Conservation (phyloP, 2,888 invertebrate genomes). For the Drosophila planitibia region DNA sequence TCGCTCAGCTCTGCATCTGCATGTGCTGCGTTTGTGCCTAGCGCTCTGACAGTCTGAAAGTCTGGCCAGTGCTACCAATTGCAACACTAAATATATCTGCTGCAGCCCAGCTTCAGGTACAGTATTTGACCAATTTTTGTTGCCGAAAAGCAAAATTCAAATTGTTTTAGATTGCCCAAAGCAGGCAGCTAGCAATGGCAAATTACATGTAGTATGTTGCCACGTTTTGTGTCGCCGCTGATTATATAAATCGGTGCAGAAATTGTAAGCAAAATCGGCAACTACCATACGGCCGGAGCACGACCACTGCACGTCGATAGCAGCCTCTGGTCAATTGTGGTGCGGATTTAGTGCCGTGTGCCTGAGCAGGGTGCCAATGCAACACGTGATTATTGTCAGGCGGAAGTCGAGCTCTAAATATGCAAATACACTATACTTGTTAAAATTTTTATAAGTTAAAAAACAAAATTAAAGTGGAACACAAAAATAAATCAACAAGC, state of each 20-base stretch:
- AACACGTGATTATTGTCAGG: slow-evolving; percentile 75
- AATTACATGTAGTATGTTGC: slow-evolving; percentile 73
- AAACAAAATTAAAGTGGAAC: background rate
- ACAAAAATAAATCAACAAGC: background rate
- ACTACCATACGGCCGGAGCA: slow-evolving; percentile 13
- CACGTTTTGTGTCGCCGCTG: slow-evolving; percentile 77
- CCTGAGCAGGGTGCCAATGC: slow-evolving; percentile 51
- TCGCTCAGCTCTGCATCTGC: slow-evolving; percentile 37
- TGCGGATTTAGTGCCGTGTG: slow-evolving; percentile 37
- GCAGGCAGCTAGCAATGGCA: slow-evolving; percentile 41
- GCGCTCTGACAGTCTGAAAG: slow-evolving; percentile 5
- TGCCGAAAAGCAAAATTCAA: slow-evolving; percentile 66
- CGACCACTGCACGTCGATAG: slow-evolving; percentile 44
- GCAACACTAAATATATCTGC: slow-evolving; percentile 42
- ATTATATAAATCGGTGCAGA: slow-evolving; percentile 74
- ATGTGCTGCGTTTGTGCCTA: slow-evolving; percentile 1
- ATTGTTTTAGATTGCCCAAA: slow-evolving; percentile 74
- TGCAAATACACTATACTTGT: slow-evolving; percentile 10
- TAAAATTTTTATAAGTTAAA: background rate
- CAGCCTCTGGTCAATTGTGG: slow-evolving; percentile 66
- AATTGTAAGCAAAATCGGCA: slow-evolving; percentile 52
- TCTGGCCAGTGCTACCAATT: slow-evolving; percentile 32
- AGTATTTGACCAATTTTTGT: slow-evolving; percentile 29
- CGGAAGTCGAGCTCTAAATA: slow-evolving; percentile 32
- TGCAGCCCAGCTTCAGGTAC: slow-evolving; percentile 1